Conservation (phyloP, 2,888 invertebrate genomes). For the Panorpa germanica region DNA sequence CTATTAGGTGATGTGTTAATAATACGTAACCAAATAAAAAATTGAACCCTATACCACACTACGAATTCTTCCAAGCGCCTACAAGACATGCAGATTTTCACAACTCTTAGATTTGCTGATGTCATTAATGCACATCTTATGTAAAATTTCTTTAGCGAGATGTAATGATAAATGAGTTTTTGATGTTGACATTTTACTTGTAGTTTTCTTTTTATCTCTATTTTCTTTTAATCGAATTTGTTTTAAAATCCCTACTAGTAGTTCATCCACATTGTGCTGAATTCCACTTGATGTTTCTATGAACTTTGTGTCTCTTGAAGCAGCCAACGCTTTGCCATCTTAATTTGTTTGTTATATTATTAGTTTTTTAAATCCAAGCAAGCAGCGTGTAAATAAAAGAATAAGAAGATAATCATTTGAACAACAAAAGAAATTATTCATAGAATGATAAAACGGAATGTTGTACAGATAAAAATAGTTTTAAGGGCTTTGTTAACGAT, state of each 20-base stretch:
- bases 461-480: no score
- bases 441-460: constrained; percentile 11
- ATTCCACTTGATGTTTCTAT: constrained; percentile 92
- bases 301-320: constrained; percentile 78
- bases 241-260: constrained; percentile 81
- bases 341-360: no score
- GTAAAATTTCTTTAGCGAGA: constrained; percentile 62
- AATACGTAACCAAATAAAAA: no score
- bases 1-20: no score
- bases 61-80: constrained; percentile 17
- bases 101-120: constrained; percentile 72
- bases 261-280: constrained; percentile 91
- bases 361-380: constrained; percentile 5
- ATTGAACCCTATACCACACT: no score
- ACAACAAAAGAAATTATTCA: neutral
- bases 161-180: constrained; percentile 65
- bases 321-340: constrained; percentile 87
- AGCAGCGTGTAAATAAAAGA: constrained; percentile 2
- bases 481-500: no score
- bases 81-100: constrained; percentile 70
- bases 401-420: neutral
- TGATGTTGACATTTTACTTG: constrained; percentile 52
- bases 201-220: constrained; percentile 51
- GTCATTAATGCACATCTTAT: constrained; percentile 73
- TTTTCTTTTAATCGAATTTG: constrained; percentile 67